Percentiles rank a stretch among this genome's conserved stretches.
Evolutionary conservation across 92 coral and sea anemone species (phyloP).

Genomic region (Siderastrea siderea): DNA sequence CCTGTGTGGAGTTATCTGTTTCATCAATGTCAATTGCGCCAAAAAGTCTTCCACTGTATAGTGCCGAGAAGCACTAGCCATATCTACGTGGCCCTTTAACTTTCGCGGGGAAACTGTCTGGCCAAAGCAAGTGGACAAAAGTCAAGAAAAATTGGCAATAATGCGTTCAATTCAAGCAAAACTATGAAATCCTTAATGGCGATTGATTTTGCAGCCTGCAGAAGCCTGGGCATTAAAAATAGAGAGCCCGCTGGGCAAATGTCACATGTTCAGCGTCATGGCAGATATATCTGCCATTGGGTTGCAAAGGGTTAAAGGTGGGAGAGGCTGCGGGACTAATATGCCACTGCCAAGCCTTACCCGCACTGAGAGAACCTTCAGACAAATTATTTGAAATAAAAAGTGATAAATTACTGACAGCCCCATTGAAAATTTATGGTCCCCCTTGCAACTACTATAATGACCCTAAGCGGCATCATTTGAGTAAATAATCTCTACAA

Average conservation of each 20-base stretch:
- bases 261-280: background rate
- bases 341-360: no score
- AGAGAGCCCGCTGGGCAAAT: conserved; percentile 1
- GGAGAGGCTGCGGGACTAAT: no score
- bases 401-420: no score
- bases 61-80: background rate
- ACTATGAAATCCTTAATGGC: background rate
- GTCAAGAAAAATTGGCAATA: background rate
- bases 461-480: no score
- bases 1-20: no score
- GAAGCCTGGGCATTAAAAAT: background rate
- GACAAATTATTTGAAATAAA: no score
- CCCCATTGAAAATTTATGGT: no score
- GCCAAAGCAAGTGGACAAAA: background rate
- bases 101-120: background rate
- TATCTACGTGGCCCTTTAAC: conserved; percentile 11
- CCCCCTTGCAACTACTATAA: no score
- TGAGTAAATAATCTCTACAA: no score
- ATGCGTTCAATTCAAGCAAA: background rate
- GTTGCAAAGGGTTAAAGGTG: background rate
- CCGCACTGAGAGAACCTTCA: no score
- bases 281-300: conserved; percentile 4
- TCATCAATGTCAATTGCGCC: conserved; percentile 7
- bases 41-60: conserved; percentile 11
- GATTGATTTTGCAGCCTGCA: background rate